These are phyloP conservation scores for Nemotelus pantherinus DNA, from an alignment of 2,888 invertebrate genomes.

Conservation along the genomic window DNA sequence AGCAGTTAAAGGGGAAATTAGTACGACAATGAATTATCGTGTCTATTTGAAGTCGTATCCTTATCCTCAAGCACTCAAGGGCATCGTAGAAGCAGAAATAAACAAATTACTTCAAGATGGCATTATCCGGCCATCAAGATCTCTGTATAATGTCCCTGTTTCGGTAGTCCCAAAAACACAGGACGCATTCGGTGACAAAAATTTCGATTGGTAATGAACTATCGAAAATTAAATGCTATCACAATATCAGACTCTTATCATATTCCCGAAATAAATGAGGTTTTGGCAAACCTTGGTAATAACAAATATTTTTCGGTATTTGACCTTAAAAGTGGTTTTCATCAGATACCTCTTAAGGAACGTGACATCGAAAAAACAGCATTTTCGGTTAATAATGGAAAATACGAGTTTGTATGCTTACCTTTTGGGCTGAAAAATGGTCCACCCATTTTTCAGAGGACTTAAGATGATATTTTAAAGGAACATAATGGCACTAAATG, in stretches of 20 bases:
- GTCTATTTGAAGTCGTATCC: background rate
- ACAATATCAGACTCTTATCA: too few relatives aligned
- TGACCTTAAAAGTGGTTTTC: too few relatives aligned
- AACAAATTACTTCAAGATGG: background rate
- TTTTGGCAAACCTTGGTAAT: too few relatives aligned
- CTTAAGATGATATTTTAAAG: constrained; percentile 1
- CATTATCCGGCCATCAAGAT: background rate
- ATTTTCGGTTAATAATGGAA: constrained; percentile 17
- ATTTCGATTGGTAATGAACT: background rate
- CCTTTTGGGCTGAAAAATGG: background rate
- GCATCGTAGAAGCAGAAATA: background rate
- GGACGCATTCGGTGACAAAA: background rate
- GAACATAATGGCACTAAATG: background rate
- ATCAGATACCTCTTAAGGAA: too few relatives aligned
- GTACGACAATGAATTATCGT: background rate
- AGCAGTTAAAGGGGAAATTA: background rate
- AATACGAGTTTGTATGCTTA: background rate
- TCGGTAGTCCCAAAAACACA: background rate
- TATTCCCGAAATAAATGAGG: too few relatives aligned
- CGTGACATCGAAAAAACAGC: constrained; percentile 13
- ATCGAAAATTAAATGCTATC: too few relatives aligned
- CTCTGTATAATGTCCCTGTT: background rate
- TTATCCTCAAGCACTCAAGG: background rate
- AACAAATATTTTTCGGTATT: too few relatives aligned
- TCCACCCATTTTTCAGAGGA: background rate